Evolutionary conservation across 2,113 vertebrate genomes (phyloP).

Genomic region (Nyctibius bracteatus): DNA sequence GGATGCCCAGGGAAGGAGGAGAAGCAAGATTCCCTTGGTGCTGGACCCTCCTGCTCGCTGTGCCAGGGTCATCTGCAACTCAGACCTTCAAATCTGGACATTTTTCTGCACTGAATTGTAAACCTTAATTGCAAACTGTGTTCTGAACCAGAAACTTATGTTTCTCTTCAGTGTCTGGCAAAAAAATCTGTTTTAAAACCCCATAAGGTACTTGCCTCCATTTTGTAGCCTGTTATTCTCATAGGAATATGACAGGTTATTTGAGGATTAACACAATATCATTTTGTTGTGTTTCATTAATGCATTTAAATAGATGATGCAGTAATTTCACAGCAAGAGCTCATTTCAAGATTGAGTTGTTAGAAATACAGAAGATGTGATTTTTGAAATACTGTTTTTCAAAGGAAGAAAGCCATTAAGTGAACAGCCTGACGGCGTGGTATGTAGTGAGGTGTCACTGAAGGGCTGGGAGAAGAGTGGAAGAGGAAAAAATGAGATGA

Average conservation of each 20-base stretch:
- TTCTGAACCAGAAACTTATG: background rate
- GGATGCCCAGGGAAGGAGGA: background rate
- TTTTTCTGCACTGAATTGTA: background rate
- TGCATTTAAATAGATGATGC: background rate
- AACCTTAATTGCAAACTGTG: background rate
- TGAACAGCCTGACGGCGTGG: background rate
- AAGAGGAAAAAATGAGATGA: background rate
- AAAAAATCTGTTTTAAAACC: background rate
- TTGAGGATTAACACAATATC: background rate
- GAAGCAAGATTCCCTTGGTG: background rate
- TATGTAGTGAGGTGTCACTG: background rate
- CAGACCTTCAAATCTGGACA: background rate
- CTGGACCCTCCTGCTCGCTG: background rate
- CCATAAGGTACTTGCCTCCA: background rate
- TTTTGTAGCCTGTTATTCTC: background rate
- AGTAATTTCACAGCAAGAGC: background rate
- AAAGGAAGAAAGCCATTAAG: background rate
- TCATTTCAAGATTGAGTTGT: background rate
- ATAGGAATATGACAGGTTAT: background rate
- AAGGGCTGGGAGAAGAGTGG: background rate
- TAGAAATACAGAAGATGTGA: background rate
- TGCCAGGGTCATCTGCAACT: background rate
- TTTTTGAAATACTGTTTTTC: background rate
- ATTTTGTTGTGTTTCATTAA: background rate
- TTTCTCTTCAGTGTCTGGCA: background rate